Conservation (phyloP, 2,797 vertebrate species). For the Argyrosomus regius region DNA sequence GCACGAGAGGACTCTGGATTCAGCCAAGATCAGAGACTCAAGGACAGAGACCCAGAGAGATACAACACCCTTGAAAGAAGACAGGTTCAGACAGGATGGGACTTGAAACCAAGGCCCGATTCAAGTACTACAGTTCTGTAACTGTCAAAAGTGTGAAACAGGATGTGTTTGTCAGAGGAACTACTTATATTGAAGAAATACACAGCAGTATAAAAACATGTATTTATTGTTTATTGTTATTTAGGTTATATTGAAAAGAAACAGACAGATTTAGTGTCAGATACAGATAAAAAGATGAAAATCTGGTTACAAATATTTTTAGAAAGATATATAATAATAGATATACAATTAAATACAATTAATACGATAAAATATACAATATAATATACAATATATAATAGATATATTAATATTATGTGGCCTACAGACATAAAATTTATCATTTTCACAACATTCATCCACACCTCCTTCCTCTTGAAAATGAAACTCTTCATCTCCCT, state of each 20-base stretch:
- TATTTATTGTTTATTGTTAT: too few species aligned
- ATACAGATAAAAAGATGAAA: not conserved
- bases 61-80: not conserved
- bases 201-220: too few species aligned
- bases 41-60: not conserved
- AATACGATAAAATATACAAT: too few species aligned
- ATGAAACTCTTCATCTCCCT: conserved; percentile 10
- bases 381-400: too few species aligned
- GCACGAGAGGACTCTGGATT: not conserved
- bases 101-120: not conserved
- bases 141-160: not conserved
- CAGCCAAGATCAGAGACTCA: not conserved
- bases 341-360: too few species aligned
- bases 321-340: conserved; percentile 3
- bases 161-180: not conserved
- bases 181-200: not conserved
- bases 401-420: not conserved
- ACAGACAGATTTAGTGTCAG: not conserved
- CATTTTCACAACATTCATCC: conserved; percentile 6
- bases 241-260: not conserved
- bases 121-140: not conserved
- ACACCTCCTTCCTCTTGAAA: not conserved
- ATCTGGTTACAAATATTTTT: not conserved
- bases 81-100: not conserved
- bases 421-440: not conserved